Base-by-base conservation (phyloP, 2,888 invertebrate species). In the Cosmia trapezina region DNA sequence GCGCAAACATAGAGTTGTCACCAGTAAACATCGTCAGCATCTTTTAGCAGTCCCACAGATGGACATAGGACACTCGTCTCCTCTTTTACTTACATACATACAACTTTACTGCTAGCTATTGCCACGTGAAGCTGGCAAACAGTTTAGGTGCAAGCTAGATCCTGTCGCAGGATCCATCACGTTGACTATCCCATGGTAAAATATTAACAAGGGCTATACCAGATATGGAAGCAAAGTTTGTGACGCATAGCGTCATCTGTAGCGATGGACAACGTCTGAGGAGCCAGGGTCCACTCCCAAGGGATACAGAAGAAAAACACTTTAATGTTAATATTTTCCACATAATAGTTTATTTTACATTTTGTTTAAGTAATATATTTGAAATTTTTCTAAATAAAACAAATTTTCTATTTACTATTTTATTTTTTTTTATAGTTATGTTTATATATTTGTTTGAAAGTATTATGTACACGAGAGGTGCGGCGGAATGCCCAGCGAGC, bases 401-500 rank as follows among this genome's bases (percentile, higher is more conserved):
- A 92, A 93, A 89, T 82, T 84, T 54, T 61, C 93, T 93, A 94
- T 89, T 37, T 86, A 86, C 94, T 95, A 94, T 49, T 78, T 93
- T 8, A 92, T 91, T 92, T 90, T 88, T 92, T 91, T 91, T 80
- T 85, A 85, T 88, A 83, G 64, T 89, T 88, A 86, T 84, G 89
- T 90, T 87, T 87, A 87, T 87, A 89, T 88, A 83, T 80, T 83
- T 85, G 70, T 70, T 76, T 75, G 81, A 74, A 75, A 66, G 86
- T 86, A 67, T 73, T 94, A 94, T 94, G 89, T 94, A 94, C 93
- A 94, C 89, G 87, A 79, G 70, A 74, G 75, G 81, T 63, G 67
- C 77, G 76, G 78, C 70, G 79, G 75, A 61, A 68, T 60, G 70
- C 73, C 78, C 91, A 91, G 94, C 94, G 94, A 93, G 93, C 93